Conservation (phyloP, 2,888 invertebrate species). For the Linyphia triangularis region DNA sequence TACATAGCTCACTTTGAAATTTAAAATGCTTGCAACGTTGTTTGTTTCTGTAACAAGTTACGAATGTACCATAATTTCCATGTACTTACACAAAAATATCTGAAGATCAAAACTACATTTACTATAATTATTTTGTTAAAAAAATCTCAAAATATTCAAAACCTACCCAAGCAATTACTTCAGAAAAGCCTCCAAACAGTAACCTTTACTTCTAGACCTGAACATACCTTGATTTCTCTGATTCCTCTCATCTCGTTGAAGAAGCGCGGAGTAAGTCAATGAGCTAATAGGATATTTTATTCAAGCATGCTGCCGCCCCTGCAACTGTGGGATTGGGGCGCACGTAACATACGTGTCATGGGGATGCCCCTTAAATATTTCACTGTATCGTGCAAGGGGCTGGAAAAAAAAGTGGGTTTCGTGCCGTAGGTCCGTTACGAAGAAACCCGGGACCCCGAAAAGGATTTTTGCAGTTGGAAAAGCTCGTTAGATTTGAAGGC, state of each 20-base stretch:
- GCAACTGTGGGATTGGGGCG: slow-evolving; percentile 12
- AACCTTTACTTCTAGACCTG: not conserved
- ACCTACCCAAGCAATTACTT: no score
- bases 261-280: slow-evolving; percentile 27
- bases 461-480: slow-evolving; percentile 48
- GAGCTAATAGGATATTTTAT: slow-evolving; percentile 48
- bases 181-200: not conserved
- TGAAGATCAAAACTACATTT: no score
- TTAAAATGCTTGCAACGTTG: no score
- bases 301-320: slow-evolving; percentile 20
- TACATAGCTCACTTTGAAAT: no score
- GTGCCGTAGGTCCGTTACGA: slow-evolving; percentile 20
- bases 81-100: no score
- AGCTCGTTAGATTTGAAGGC: slow-evolving; percentile 48
- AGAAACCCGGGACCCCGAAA: not conserved
- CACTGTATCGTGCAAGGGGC: slow-evolving; percentile 12
- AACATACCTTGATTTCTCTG: not conserved
- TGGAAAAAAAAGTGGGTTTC: slow-evolving; percentile 28
- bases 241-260: slow-evolving; percentile 19
- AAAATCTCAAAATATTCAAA: not conserved
- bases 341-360: slow-evolving; percentile 61
- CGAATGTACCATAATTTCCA: no score
- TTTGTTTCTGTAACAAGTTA: no score
- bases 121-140: no score
- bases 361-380: slow-evolving; percentile 57